Conservation (phyloP, 2,888 invertebrate species). For the Epirrhoe alternata region DNA sequence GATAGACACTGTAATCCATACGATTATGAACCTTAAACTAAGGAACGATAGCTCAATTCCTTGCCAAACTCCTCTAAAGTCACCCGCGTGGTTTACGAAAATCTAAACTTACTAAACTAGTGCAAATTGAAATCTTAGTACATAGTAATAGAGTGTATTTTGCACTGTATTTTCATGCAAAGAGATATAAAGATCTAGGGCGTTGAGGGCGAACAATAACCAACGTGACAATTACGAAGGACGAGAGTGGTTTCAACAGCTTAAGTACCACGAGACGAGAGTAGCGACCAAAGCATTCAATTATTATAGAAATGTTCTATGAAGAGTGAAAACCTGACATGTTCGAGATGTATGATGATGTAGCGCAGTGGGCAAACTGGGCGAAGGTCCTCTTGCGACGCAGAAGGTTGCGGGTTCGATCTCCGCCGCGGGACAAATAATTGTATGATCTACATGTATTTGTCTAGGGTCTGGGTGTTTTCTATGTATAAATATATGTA, state of each 20-base stretch:
- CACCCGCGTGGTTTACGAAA: neutral
- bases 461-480: no score
- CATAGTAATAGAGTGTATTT: neutral
- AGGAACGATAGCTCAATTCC: neutral
- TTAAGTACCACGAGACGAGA: constrained; percentile 26
- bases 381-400: no score
- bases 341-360: neutral
- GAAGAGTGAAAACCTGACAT: neutral
- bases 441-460: no score
- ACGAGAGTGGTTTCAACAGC: constrained; percentile 30
- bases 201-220: constrained; percentile 20
- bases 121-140: neutral
- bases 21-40: neutral
- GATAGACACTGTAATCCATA: neutral
- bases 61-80: neutral
- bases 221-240: constrained; percentile 37
- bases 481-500: no score
- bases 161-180: neutral
- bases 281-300: neutral
- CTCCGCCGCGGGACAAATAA: no score
- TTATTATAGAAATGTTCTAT: constrained; percentile 11
- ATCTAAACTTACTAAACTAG: neutral
- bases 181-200: constrained; percentile 5
- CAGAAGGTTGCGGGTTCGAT: no score
- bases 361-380: no score